These are phyloP conservation scores for Varanus salvator DNA, from an alignment of 2,113 vertebrate genomes.

Conservation along the genomic window DNA sequence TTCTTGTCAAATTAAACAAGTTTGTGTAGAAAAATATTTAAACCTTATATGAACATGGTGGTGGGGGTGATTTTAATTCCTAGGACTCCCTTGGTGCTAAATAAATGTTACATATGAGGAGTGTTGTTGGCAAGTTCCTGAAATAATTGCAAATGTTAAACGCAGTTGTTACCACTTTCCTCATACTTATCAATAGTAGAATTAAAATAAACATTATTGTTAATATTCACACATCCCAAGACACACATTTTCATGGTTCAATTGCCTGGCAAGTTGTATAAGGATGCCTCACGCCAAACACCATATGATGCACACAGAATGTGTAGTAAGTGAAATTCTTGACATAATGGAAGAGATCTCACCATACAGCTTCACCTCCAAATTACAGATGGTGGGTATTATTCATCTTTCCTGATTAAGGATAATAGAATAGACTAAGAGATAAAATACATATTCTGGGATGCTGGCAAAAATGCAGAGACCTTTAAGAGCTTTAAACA, in stretches of 20 bases:
- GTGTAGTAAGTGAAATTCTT: background rate
- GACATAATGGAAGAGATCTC: background rate
- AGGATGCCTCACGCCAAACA: background rate
- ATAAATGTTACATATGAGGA: background rate
- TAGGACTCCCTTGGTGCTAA: background rate
- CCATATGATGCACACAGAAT: background rate
- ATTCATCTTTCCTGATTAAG: background rate
- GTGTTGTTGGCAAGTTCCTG: background rate
- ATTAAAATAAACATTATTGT: background rate
- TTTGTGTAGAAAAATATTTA: background rate
- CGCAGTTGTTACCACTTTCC: background rate
- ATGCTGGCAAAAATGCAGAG: background rate
- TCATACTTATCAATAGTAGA: background rate
- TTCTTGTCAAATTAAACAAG: background rate
- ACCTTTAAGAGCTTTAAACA: constrained; percentile 38
- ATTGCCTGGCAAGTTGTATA: background rate
- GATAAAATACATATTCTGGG: constrained; percentile 20
- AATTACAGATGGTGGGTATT: background rate
- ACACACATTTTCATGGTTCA: background rate
- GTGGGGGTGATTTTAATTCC: background rate
- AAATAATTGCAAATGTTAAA: background rate
- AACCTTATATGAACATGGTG: background rate
- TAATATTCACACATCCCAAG: background rate
- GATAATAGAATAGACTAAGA: background rate
- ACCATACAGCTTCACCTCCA: background rate